Evolutionary conservation across 1,140 invertebrate species (phyloP), one percentile per base, ranked within the genome.

Genomic region (Drosophila sechellia): DNA sequence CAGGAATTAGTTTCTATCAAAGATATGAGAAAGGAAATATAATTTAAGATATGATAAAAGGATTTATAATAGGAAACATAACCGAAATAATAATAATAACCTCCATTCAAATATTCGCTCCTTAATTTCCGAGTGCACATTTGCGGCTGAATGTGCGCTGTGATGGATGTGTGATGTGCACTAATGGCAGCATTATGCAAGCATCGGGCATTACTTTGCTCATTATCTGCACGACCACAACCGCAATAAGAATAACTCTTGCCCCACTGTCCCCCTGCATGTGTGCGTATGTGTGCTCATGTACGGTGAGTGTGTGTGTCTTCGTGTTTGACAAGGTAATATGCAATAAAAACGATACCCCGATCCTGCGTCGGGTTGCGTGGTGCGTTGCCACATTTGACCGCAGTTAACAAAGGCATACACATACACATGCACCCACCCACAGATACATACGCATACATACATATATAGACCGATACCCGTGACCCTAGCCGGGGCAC

Each of bases 321-420:
- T 60, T 43, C 35, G 54, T 57, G 46, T 75, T 64, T 57, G 79
- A 80, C 84, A 83, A 83, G 83, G 84, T 87, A 89, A 89, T 87
- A 77, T 87, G 83, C 83, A 89, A 87, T 87, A 87, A 87, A 87
- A 89, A 69, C 84, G 83, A 89, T 87, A 87, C 77, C 79, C 60
- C 60, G 45, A 39, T 58, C 58, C 70, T 64, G 75, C 83, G 35
- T 31, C 49, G 35, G 31, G 68, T 56, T 57, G 68, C 64, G 84
- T 89, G 77, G 77, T 79, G 84, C 79, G 63, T 79, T 75, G 58
- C 54, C 76, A 87, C 84, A 77, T 83, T 87, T 87, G 84, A 87
- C 84, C 84, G 84, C 79, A 89, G 76, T 89, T 89, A 89, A 89
- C 76, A 87, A 74, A 73, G 76, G 73, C 81, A 68, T 39, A 39